phyloP scores from a whole-genome alignment of 2,888 invertebrate species.

The Myopa tessellatipennis region DNA sequence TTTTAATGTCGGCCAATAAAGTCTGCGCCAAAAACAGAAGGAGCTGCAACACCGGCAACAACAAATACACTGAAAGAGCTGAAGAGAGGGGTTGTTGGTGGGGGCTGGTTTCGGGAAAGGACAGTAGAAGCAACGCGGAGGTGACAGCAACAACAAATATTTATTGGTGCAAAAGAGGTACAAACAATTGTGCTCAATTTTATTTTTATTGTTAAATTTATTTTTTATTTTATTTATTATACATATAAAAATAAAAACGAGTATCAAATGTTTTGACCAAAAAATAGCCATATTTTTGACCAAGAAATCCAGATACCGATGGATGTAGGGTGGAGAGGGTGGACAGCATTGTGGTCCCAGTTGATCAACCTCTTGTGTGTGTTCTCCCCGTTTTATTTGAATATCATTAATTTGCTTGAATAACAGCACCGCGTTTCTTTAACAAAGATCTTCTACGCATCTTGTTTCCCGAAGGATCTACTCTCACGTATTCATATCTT shows the following conservation, averaged over 20 bases:
- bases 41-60: neutral
- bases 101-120: neutral
- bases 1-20: constrained; percentile 57
- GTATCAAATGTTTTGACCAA: too few species aligned
- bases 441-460: neutral
- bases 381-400: neutral
- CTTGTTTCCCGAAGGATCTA: neutral
- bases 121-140: neutral
- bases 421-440: neutral
- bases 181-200: too few species aligned
- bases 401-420: constrained; percentile 1
- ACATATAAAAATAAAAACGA: too few species aligned
- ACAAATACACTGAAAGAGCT: neutral
- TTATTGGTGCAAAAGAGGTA: neutral
- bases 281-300: too few species aligned
- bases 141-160: constrained; percentile 14
- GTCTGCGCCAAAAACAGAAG: constrained; percentile 15
- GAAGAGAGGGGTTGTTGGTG: neutral
- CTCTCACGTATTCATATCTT: neutral
- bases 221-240: too few species aligned
- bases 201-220: too few species aligned
- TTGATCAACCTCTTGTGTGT: too few species aligned
- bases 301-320: too few species aligned
- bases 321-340: too few species aligned
- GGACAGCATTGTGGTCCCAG: too few species aligned